Base-by-base conservation (phyloP, 2,888 invertebrate genomes). In the Rambutsinella grinnellia region DNA sequence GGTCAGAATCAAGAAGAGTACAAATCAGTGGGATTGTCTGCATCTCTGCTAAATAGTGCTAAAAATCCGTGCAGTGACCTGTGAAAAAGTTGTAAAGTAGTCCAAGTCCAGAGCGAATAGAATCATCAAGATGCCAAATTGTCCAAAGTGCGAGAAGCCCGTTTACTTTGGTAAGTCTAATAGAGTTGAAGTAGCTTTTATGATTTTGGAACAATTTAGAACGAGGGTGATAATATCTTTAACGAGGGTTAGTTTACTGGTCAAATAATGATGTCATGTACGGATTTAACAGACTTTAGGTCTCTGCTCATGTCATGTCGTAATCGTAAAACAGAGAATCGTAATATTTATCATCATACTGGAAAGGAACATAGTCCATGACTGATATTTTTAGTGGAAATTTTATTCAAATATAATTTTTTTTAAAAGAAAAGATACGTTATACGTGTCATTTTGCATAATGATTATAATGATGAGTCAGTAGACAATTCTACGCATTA, bases 141-240 rank as follows among this genome's bases (percentile, higher is more conserved):
- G 85, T 72, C 85, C 85, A 5, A 84, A 84, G 71, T 85, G 85
- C 77, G 81, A 82, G 49, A 85, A 85, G 74, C 85, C 85, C 13
- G 85, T 85, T n/a, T 85, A 85, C 62, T 85, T 85, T 65, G 85
- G 85, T 85, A 81, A 85, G 85, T 61, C 13, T 13, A 28, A 36
- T 26, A 1, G 19, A 44, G 19, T n/a, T n/a, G 24, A 58, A 60
- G 15, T 10, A 44, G 21, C 5, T 26, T 56, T 27, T 26, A 56
- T 53, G 54, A 53, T 17, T 53, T 5, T n/a, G n/a, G n/a, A n/a
- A n/a, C n/a, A n/a, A n/a, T 5, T 36, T 36, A 36, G 6, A 36
- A 36, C 13, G 36, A 36, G 36, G 5, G 36, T 36, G 13, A 13
- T 36, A 36, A 36, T 5, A 36, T 36, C 13, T 36, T 36, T 5